These are phyloP conservation scores for Stenolophus ochropezus DNA, from an alignment of 2,888 invertebrate species.

Conservation along the genomic window DNA sequence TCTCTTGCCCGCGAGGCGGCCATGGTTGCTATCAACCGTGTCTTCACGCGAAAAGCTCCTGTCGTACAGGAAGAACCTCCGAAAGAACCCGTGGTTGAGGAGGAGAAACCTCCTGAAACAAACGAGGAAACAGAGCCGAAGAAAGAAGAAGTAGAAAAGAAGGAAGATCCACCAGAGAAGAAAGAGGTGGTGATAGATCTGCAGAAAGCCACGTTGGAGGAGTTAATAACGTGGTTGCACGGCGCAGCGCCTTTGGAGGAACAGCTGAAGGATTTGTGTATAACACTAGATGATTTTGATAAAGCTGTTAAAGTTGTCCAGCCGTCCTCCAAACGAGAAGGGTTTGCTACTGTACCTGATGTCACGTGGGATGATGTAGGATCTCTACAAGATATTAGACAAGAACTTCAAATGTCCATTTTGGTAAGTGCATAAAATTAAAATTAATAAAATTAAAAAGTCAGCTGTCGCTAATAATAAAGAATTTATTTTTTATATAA, in stretches of 20 bases:
- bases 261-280: slow-evolving; percentile 79
- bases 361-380: slow-evolving; percentile 98
- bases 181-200: neutral
- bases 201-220: slow-evolving; percentile 72
- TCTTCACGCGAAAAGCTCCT: neutral
- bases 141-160: too few species aligned
- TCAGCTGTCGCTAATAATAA: too few species aligned
- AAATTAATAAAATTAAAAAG: too few species aligned
- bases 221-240: slow-evolving; percentile 81
- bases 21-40: slow-evolving; percentile 87
- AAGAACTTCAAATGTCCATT: slow-evolving; percentile 93
- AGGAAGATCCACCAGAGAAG: slow-evolving; percentile 29
- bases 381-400: slow-evolving; percentile 89
- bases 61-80: slow-evolving; percentile 59
- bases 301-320: slow-evolving; percentile 88
- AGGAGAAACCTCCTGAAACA: slow-evolving; percentile 17
- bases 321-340: slow-evolving; percentile 96
- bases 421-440: slow-evolving; percentile 76
- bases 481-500: too few species aligned
- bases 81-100: slow-evolving; percentile 63
- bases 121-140: neutral
- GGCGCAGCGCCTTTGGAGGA: slow-evolving; percentile 78
- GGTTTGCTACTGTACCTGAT: slow-evolving; percentile 97
- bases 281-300: slow-evolving; percentile 85
- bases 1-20: slow-evolving; percentile 92